phyloP scores from a whole-genome alignment of 92 coral and sea anemone species.

The Isaurus tuberculatus region DNA sequence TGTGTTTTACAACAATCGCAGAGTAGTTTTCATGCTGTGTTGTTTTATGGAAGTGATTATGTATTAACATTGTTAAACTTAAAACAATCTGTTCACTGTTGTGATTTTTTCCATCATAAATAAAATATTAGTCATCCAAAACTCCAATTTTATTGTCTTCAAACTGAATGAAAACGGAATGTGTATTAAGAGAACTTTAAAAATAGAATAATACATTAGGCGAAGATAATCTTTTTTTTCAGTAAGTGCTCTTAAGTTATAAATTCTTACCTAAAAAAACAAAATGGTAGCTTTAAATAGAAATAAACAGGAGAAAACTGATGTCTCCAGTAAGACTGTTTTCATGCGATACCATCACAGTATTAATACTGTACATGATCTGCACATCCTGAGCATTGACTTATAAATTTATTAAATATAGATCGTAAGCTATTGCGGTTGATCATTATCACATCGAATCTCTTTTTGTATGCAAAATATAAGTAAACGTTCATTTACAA shows the following conservation, averaged over 20 bases:
- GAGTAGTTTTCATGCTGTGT: background rate
- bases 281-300: background rate
- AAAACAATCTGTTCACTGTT: background rate
- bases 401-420: conserved; percentile 31
- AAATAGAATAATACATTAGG: background rate
- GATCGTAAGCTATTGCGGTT: conserved; percentile 31
- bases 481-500: conserved; percentile 29
- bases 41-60: background rate
- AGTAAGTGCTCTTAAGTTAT: background rate
- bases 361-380: conserved; percentile 9
- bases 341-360: background rate
- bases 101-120: background rate
- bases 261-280: background rate
- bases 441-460: conserved; percentile 29
- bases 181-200: background rate
- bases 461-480: conserved; percentile 24
- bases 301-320: background rate
- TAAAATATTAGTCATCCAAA: background rate
- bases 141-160: background rate
- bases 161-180: background rate
- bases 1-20: background rate
- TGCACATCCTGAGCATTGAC: conserved; percentile 1
- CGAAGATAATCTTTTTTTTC: background rate
- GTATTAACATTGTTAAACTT: background rate
- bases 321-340: background rate